Conservation (phyloP, 2,797 vertebrate species). For the Hylomyscus alleni region DNA sequence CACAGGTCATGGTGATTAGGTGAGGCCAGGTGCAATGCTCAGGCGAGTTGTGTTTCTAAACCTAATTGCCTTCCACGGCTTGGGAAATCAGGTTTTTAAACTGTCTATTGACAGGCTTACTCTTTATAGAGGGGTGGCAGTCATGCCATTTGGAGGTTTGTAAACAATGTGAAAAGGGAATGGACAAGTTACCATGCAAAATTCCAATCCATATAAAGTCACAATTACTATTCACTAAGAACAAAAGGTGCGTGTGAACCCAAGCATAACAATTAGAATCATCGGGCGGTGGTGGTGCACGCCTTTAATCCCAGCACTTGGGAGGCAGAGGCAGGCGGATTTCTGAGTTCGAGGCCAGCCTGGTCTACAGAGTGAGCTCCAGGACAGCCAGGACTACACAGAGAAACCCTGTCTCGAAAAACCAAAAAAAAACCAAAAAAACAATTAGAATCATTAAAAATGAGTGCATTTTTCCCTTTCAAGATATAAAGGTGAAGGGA, state of each 20-base stretch:
- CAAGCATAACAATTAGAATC: constrained; percentile 64
- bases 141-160: background rate
- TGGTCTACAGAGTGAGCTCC: no score
- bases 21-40: background rate
- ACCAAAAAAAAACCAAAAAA: no score
- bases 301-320: no score
- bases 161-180: background rate
- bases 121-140: constrained; percentile 30
- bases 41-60: background rate
- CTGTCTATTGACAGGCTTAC: constrained; percentile 8
- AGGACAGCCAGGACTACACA: no score
- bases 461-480: constrained; percentile 22
- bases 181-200: background rate
- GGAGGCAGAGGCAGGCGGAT: no score
- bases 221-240: constrained; percentile 18
- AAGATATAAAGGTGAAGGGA: constrained; percentile 67
- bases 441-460: constrained; percentile 64
- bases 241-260: constrained; percentile 40
- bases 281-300: no score
- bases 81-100: constrained; percentile 60
- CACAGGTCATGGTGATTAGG: constrained; percentile 17
- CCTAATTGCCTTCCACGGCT: background rate
- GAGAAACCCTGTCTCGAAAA: no score
- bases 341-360: no score
- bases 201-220: background rate